phyloP scores from a whole-genome alignment of 2,797 vertebrate genomes.

The Typhlichthys subterraneus region DNA sequence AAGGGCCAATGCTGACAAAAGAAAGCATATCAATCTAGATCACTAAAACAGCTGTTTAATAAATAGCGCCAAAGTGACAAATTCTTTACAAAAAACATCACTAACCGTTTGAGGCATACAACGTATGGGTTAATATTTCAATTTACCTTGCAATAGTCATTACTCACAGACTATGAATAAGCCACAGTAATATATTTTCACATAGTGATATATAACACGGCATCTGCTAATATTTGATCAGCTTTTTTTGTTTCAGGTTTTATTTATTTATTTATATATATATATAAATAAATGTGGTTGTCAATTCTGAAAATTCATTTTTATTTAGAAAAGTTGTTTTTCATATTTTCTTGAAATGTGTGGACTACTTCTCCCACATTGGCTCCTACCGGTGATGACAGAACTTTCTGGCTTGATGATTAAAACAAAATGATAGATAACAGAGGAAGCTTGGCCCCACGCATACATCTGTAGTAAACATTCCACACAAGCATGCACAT shows the following conservation, averaged over 20 bases:
- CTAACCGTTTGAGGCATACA: slow-evolving; percentile 36
- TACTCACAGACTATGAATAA: no score
- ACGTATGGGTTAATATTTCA: slow-evolving; percentile 16
- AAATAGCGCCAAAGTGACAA: slow-evolving; percentile 64
- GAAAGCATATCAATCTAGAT: slow-evolving; percentile 11
- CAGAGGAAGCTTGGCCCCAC: slow-evolving; percentile 36
- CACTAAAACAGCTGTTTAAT: slow-evolving; percentile 60
- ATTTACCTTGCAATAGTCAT: slow-evolving; percentile 15
- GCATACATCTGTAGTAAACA: slow-evolving; percentile 43
- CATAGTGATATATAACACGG: no score
- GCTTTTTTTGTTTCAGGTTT: slow-evolving; percentile 6
- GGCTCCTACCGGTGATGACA: slow-evolving; percentile 39
- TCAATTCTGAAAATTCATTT: background rate
- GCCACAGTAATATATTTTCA: no score
- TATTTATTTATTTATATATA: no score
- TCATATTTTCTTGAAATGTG: slow-evolving; percentile 42
- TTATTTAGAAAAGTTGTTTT: slow-evolving; percentile 1
- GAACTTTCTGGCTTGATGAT: slow-evolving; percentile 5
- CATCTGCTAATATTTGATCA: slow-evolving; percentile 12
- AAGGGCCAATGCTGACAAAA: slow-evolving; percentile 15
- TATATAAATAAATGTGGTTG: background rate
- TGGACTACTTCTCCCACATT: slow-evolving; percentile 35
- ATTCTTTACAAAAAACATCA: slow-evolving; percentile 57
- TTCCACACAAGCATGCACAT: slow-evolving; percentile 42
- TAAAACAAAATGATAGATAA: slow-evolving; percentile 33